Base-by-base conservation (phyloP, 2,888 invertebrate genomes). In the Agrochola macilenta region DNA sequence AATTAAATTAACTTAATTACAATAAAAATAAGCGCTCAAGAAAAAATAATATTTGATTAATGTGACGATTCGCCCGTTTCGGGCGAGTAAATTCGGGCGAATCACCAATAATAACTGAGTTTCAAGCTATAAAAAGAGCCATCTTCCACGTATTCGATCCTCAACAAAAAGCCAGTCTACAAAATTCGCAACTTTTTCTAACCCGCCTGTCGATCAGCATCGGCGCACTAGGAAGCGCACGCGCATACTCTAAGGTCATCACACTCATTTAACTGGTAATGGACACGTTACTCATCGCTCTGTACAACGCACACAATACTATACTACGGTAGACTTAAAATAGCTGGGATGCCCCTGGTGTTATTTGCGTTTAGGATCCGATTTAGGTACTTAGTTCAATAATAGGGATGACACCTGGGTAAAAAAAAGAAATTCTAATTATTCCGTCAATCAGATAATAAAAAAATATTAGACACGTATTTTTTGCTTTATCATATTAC, bases 161-260 rank as follows among this genome's bases (percentile, higher is more conserved):
- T n/a, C 14, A 57, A 64, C 20, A 78, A 26, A 74, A 74, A 49
- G 35, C 57, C 57, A 39, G 57, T n/a, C 12, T 49, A 46, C 7
- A 49, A 65, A 79, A 81, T 75, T 54, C n/a, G 46, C 69, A 65
- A 71, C 61, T 65, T 76, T 84, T 82, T 81, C 69, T 66, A 69
- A 60, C 69, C 69, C n/a, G 68, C 12, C 58, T 49, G 69, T 74
- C 11, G 68, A 65, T 71, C 60, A 26, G 30, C 69, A 61, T 61
- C 52, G 49, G 30, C 68, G 58, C 85, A 75, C 65, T 73, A 84
- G 86, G 86, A 86, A 79, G 81, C 78, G 79, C 69, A 46, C 58
- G 72, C 78, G 82, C 82, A 74, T 11, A 52, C 39, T 54, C 63
- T 87, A 89, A 88, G 88, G 89, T 89, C 88, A 86, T 85, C 89